A percentile compares a stretch with the other conserved stretches of the same genome.
Evolutionary conservation across 30 jellyfish, hydroid and myxozoan genomes (phyloP).

Genomic region (Hydractinia echinata): DNA sequence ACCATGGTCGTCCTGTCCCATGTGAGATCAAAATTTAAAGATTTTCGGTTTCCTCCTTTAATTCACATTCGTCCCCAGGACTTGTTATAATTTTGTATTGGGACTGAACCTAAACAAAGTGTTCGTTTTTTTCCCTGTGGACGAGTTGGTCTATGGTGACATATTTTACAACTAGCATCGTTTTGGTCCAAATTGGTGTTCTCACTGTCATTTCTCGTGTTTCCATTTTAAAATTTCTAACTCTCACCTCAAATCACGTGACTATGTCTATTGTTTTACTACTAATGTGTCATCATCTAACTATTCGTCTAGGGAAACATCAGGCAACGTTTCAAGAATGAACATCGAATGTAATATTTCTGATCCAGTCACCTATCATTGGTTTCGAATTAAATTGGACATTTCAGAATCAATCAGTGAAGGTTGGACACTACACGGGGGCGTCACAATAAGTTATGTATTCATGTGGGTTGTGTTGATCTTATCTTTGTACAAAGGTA

Average conservation of each 20-base stretch:
- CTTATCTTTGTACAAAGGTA: background rate
- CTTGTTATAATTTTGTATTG: no score
- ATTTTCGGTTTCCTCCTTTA: background rate
- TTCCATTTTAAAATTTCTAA: no score
- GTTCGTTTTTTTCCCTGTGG: no score
- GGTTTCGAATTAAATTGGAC: slow-evolving; percentile 23
- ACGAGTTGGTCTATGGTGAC: no score
- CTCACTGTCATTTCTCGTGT: no score
- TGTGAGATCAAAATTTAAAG: slow-evolving; percentile 42
- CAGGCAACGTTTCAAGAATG: background rate
- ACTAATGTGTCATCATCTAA: no score
- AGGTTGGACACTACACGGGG: slow-evolving; percentile 1
- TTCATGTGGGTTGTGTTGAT: slow-evolving; percentile 1
- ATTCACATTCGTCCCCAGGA: background rate
- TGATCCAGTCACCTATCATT: slow-evolving; percentile 10
- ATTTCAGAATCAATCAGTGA: slow-evolving; percentile 11
- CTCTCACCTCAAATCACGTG: no score
- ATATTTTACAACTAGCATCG: no score
- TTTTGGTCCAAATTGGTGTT: no score
- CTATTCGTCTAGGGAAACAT: background rate
- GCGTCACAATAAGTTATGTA: background rate
- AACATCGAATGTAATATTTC: slow-evolving; percentile 6
- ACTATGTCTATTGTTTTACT: no score
- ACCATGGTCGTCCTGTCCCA: slow-evolving; percentile 88
- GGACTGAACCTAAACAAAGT: no score